Base-by-base conservation (phyloP, 2,113 vertebrate genomes). In the Grantiella picta region DNA sequence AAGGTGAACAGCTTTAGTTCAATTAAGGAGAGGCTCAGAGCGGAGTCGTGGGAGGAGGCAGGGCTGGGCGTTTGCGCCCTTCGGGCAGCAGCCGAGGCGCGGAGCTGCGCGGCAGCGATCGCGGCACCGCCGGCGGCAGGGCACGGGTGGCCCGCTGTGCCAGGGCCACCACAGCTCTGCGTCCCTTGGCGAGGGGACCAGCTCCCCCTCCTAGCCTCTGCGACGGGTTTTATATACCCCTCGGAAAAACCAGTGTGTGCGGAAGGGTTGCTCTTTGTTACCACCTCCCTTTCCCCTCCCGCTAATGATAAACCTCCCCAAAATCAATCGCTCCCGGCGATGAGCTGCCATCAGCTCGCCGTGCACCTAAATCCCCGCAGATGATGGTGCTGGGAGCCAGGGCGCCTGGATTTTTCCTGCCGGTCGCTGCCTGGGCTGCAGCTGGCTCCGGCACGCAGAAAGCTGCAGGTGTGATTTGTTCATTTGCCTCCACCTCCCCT, bases 381-480 rank as follows among this genome's bases (percentile, higher is more conserved):
- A 89, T 73, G 94, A 11, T 13, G 17, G 35, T 16, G 44, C 76
- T 10, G 79, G 66, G 59, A 93, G 47, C 76, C 70, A 5, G 29
- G 2, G 11, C 27, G 82, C 64, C 84, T 86, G 65, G 64, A 36
- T 92, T 89, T 93, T 96, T 90, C 86, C 87, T 93, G 94, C 79
- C n/a, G 47, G 47, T 92, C 54, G 28, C 79, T 89, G 88, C 89
- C 70, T 79, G 80, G 89, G 95, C 86, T 94, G 97, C 95, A 95
- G 96, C 95, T 96, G 96, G 90, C 86, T 90, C 35, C 54, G 14
- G 82, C n/a, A 29, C 44, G 75, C 73, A 72, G 85, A 68, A 73
- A 70, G 76, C 97, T 96, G 95, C 97, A 97, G 95, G 96, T 96
- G 96, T 92, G 90, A 91, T 89, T 89, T 90, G 94, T 95, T 92